Conservation (phyloP, 2,113 vertebrate species). For the Eublepharis macularius region DNA sequence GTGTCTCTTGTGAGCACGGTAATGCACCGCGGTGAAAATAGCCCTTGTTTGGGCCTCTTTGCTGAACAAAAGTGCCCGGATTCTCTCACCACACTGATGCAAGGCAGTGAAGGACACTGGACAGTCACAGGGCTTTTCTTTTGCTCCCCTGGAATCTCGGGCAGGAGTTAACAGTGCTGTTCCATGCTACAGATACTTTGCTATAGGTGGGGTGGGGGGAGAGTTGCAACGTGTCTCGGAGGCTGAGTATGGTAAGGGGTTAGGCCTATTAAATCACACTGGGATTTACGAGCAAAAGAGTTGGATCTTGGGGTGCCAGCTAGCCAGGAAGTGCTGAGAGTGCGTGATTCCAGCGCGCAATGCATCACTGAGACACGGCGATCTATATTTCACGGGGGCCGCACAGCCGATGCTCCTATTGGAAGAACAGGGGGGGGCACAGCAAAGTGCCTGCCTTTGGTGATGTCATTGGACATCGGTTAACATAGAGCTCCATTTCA, state of each 20-base stretch:
- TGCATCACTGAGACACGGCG: not conserved
- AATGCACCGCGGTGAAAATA: not conserved
- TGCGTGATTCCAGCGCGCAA: fast-evolving
- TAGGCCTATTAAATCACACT: not conserved
- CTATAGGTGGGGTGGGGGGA: fast-evolving
- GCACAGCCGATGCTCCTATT: not conserved
- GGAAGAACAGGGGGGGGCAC: fast-evolving
- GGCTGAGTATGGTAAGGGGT: not conserved
- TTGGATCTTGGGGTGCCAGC: not conserved
- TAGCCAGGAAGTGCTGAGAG: not conserved
- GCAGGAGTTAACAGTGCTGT: not conserved
- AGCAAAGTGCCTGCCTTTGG: not conserved
- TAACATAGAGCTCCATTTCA: not conserved
- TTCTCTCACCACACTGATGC: not conserved
- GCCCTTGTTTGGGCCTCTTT: not conserved
- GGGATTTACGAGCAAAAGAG: fast-evolving
- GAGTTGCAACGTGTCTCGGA: not conserved
- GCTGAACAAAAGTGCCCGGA: not conserved
- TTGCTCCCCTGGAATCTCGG: not conserved
- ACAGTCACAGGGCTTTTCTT: not conserved
- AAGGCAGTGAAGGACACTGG: not conserved
- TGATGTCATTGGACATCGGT: conserved; percentile 2
- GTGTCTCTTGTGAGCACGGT: not conserved
- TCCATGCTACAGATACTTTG: not conserved
- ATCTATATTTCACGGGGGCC: not conserved